These are phyloP conservation scores for Gymnobelideus leadbeateri DNA, from an alignment of 2,113 vertebrate genomes.

Conservation along the genomic window DNA sequence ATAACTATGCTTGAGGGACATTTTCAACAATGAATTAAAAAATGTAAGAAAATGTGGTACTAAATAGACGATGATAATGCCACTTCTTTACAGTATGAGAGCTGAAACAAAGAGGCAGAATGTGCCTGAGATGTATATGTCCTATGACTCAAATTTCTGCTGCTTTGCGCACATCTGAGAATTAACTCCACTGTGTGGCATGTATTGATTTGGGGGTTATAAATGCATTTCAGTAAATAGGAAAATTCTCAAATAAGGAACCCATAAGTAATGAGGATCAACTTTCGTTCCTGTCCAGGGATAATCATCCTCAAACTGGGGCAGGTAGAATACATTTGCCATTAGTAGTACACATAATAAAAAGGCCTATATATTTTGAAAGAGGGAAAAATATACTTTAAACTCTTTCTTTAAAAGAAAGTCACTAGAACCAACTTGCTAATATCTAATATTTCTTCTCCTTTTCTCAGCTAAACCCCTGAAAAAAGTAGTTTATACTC, in stretches of 20 bases:
- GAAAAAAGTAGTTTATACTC: not conserved
- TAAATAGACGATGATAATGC: not conserved
- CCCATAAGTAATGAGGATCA: not conserved
- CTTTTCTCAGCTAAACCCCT: not conserved
- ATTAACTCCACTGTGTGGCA: not conserved
- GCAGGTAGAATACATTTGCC: not conserved
- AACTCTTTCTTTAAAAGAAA: not conserved
- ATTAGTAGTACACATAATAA: not conserved
- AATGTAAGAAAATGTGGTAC: not conserved
- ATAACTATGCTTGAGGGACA: not conserved
- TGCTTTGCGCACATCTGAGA: not conserved
- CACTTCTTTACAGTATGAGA: not conserved
- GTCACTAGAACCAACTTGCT: not conserved
- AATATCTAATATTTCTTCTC: not conserved
- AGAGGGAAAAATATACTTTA: not conserved
- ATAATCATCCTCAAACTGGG: not conserved
- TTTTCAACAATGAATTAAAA: not conserved
- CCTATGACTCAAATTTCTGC: not conserved
- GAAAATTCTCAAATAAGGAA: not conserved
- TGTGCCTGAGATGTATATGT: not conserved
- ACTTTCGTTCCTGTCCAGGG: not conserved
- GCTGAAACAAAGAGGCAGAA: not conserved
- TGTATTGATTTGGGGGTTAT: not conserved
- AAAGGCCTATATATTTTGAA: not conserved
- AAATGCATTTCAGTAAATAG: not conserved